Conservation (phyloP, 2,113 vertebrate genomes). For the Xenus cinereus region DNA sequence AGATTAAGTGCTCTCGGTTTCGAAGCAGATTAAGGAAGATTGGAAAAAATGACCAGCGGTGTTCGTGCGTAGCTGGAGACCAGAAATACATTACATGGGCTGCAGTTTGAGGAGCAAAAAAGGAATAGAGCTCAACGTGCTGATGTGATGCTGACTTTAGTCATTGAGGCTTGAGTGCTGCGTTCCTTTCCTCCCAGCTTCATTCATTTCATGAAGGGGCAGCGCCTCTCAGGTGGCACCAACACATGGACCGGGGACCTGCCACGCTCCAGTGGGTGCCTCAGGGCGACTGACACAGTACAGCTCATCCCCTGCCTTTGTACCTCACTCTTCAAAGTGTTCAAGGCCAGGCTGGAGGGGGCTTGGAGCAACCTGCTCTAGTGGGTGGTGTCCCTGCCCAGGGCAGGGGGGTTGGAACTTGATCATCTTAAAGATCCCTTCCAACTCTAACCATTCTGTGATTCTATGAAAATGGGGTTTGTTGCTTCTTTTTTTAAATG, state of each 20-base stretch:
- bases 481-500: not conserved
- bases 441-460: no score
- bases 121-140: not conserved
- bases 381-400: no score
- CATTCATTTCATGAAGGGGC: accelerated
- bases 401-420: no score
- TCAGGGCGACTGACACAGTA: no score
- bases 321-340: not conserved
- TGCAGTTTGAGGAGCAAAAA: not conserved
- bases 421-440: no score
- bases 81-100: not conserved
- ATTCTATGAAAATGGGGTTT: not conserved
- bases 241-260: not conserved
- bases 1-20: not conserved
- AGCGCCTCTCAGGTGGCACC: not conserved
- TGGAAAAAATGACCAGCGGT: not conserved
- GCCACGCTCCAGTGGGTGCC: accelerated
- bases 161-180: accelerated
- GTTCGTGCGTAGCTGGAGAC: not conserved
- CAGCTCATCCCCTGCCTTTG: not conserved
- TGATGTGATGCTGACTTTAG: not conserved
- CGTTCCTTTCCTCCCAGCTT: no score
- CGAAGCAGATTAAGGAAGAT: not conserved
- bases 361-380: no score
- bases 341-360: no score